Conservation (phyloP, 2,113 vertebrate genomes). For the Orycteropus afer region DNA sequence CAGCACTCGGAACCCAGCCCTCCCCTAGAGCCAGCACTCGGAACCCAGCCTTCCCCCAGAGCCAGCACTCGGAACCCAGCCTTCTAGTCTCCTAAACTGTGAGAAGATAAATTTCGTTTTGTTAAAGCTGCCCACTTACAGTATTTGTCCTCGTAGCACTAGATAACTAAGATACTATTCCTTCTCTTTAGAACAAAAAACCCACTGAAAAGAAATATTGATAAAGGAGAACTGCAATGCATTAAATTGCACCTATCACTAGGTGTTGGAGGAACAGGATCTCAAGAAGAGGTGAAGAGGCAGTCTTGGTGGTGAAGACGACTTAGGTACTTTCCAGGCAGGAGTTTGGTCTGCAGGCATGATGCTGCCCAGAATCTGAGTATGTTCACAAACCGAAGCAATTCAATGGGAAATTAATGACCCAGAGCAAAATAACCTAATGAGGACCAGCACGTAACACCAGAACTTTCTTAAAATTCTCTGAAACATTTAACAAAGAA, state of each 20-base stretch:
- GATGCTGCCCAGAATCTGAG: background rate
- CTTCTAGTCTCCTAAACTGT: background rate
- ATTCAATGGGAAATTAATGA: accelerated
- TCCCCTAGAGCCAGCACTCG: background rate
- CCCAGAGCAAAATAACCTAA: background rate
- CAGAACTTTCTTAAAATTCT: background rate
- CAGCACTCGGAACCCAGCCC: background rate
- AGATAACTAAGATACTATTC: background rate
- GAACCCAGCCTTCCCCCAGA: background rate
- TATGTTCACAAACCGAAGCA: background rate
- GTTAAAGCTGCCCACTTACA: too few relatives aligned
- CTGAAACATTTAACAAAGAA: slow-evolving; percentile 12
- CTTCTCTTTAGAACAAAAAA: slow-evolving; percentile 49
- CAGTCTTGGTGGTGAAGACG: background rate
- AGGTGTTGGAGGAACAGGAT: background rate
- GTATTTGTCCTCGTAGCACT: too few relatives aligned
- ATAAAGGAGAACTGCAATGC: background rate
- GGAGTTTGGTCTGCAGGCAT: background rate
- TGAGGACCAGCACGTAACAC: background rate
- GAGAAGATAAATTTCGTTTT: too few relatives aligned
- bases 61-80: background rate
- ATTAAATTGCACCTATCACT: background rate
- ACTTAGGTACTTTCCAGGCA: too few relatives aligned
- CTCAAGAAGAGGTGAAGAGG: background rate
- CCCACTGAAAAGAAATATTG: background rate